phyloP scores from a whole-genome alignment of 2,888 invertebrate species.

The Pyrochroa serraticornis region DNA sequence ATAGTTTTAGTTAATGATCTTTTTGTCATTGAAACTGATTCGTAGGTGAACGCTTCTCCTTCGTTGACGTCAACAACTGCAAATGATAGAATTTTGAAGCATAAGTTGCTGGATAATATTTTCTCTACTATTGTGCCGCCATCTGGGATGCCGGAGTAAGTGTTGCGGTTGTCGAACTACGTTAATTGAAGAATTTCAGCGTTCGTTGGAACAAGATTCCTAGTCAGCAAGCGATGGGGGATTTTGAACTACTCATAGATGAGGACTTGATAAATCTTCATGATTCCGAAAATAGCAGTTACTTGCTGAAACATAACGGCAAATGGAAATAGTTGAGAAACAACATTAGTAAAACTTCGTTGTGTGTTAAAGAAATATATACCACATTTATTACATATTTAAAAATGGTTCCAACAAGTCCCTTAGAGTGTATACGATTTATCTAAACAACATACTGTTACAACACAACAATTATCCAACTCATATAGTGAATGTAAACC shows the following conservation, averaged over 20 bases:
- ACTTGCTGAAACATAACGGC: slow-evolving; percentile 11
- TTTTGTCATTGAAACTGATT: neutral
- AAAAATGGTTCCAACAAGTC: slow-evolving; percentile 7
- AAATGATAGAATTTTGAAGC: slow-evolving; percentile 91
- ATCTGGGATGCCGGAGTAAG: slow-evolving; percentile 84
- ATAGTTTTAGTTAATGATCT: too few species aligned
- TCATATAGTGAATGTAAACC: neutral
- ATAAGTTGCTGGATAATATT: slow-evolving; percentile 92
- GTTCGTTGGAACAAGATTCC: slow-evolving; percentile 88
- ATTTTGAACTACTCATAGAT: slow-evolving; percentile 84
- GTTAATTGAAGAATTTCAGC: slow-evolving; percentile 52
- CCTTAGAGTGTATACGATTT: slow-evolving; percentile 10
- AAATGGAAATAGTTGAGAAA: slow-evolving; percentile 18
- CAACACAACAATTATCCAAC: neutral
- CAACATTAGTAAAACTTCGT: neutral
- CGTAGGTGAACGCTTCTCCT: slow-evolving; percentile 91
- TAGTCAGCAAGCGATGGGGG: slow-evolving; percentile 73
- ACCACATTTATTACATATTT: slow-evolving; percentile 33
- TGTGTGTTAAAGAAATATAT: slow-evolving; percentile 28
- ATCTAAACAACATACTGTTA: neutral
- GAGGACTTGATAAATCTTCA: slow-evolving; percentile 75
- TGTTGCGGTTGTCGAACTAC: slow-evolving; percentile 31
- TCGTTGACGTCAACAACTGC: slow-evolving; percentile 93
- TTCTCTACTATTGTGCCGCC: slow-evolving; percentile 88
- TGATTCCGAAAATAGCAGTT: slow-evolving; percentile 57